These are phyloP conservation scores for Cydia amplana DNA, from an alignment of 1,140 invertebrate genomes.

Conservation along the genomic window DNA sequence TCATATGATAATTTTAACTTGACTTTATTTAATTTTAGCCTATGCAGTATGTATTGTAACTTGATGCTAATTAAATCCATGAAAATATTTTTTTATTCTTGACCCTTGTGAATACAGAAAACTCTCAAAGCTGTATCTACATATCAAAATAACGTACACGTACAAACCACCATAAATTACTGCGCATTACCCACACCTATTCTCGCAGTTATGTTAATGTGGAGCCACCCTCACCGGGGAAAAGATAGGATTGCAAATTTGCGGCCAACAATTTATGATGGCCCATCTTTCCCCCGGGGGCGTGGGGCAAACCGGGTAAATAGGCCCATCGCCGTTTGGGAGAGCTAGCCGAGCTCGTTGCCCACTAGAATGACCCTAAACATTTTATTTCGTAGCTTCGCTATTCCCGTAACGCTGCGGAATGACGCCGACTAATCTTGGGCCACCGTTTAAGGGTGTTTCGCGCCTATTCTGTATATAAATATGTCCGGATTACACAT, in stretches of 20 bases:
- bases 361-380: slow-evolving; percentile 74
- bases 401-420: slow-evolving; percentile 62
- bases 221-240: slow-evolving; percentile 60
- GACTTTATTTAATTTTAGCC: no score
- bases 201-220: slow-evolving; percentile 70
- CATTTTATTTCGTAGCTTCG: slow-evolving; percentile 74
- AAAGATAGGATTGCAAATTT: slow-evolving; percentile 80
- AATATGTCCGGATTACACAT: slow-evolving; percentile 55
- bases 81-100: no score
- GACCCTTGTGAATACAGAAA: no score
- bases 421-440: slow-evolving; percentile 70
- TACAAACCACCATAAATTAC: slow-evolving; percentile 31
- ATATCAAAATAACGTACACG: slow-evolving; percentile 30
- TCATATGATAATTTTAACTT: no score
- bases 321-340: slow-evolving; percentile 73
- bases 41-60: no score
- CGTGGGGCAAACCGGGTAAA: slow-evolving; percentile 56
- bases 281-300: slow-evolving; percentile 64
- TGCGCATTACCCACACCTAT: slow-evolving; percentile 28
- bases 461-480: slow-evolving; percentile 61
- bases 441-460: slow-evolving; percentile 65
- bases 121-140: slow-evolving; percentile 14
- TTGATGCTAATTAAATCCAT: no score
- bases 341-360: slow-evolving; percentile 66
- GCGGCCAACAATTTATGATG: slow-evolving; percentile 78